Evolutionary conservation across 2,797 vertebrate species (phyloP).

Genomic region (Gymnoscopelus braueri): DNA sequence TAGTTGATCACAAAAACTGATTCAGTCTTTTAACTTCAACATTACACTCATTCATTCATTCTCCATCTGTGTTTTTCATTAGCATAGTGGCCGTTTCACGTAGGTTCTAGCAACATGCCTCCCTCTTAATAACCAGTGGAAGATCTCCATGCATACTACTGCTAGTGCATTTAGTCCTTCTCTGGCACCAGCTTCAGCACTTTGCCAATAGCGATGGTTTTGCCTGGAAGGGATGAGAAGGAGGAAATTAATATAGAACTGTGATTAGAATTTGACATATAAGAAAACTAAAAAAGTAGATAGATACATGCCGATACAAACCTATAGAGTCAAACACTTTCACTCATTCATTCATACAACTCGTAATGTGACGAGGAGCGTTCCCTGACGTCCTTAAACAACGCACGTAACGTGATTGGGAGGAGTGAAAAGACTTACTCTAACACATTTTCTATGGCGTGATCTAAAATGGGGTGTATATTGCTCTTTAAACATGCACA

Average conservation of each 20-base stretch:
- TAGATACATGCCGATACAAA: no score
- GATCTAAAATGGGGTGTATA: no score
- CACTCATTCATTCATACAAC: no score
- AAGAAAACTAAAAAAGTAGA: background rate
- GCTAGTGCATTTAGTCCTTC: slow-evolving; percentile 88
- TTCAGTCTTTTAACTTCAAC: slow-evolving; percentile 82
- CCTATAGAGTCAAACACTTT: no score
- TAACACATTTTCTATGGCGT: no score
- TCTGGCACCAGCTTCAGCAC: slow-evolving; percentile 99
- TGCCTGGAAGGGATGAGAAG: slow-evolving; percentile 81
- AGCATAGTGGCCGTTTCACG: slow-evolving; percentile 88
- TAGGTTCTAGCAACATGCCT: slow-evolving; percentile 89
- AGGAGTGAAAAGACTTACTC: no score
- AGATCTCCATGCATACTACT: slow-evolving; percentile 78
- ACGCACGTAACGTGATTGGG: no score
- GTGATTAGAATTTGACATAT: no score
- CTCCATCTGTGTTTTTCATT: slow-evolving; percentile 76
- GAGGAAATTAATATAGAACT: background rate
- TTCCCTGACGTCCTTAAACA: no score
- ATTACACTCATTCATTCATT: slow-evolving; percentile 74
- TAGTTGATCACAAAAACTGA: slow-evolving; percentile 81
- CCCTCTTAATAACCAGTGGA: slow-evolving; percentile 83
- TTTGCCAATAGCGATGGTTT: slow-evolving; percentile 99
- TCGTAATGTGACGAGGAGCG: no score
- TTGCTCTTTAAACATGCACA: no score